These are phyloP conservation scores for Apodemus agrarius DNA, from an alignment of 2,797 vertebrate species.

Conservation along the genomic window DNA sequence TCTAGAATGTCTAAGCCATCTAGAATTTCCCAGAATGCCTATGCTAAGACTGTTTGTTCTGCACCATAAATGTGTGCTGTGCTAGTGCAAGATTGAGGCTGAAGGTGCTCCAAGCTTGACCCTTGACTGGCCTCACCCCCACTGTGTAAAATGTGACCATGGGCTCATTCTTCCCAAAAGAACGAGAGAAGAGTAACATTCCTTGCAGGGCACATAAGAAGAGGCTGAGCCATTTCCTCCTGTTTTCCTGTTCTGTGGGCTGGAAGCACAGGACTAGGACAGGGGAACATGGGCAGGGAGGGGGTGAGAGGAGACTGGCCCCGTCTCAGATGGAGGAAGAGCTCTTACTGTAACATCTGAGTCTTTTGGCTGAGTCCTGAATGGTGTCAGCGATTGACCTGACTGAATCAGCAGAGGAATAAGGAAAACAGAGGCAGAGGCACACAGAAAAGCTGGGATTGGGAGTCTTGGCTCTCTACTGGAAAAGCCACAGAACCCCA, in stretches of 20 bases:
- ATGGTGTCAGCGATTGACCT: not conserved
- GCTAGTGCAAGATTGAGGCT: rapidly evolving
- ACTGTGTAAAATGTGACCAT: too few species aligned
- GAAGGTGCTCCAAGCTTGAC: not conserved
- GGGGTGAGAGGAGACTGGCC: not conserved
- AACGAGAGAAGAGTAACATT: not conserved
- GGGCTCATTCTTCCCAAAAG: not conserved
- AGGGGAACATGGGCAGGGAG: not conserved
- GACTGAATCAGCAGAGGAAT: too few species aligned
- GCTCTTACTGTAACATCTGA: not conserved
- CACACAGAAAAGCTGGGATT: not conserved
- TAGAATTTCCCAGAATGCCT: not conserved
- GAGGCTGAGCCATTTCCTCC: not conserved
- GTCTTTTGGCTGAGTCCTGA: not conserved
- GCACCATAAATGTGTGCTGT: not conserved
- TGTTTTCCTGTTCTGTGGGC: not conserved
- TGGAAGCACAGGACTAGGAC: not conserved
- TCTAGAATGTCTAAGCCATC: not conserved
- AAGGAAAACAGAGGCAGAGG: not conserved
- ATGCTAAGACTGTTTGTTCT: not conserved
- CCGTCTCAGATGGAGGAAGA: not conserved
- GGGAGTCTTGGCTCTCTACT: not conserved
- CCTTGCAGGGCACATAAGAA: not conserved
- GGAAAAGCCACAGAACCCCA: too few species aligned
- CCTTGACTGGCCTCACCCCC: too few species aligned